A percentile compares a stretch with the other conserved stretches of the same genome.
These are phyloP conservation scores for Percina caprodes DNA, from an alignment of 2,113 vertebrate genomes.

Conservation along the genomic window DNA sequence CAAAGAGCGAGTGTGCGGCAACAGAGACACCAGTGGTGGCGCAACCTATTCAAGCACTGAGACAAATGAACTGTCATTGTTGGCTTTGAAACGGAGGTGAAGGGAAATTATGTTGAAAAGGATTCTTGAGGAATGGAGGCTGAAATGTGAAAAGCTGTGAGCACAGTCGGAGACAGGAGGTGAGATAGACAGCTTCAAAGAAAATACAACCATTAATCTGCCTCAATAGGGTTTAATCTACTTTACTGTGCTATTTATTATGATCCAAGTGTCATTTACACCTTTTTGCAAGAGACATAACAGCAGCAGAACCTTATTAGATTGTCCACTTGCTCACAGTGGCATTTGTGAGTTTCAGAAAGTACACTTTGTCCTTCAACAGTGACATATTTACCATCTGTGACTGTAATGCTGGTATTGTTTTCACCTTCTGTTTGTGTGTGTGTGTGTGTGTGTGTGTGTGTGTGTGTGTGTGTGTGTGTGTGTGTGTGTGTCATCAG, in stretches of 20 bases:
- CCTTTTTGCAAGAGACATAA: not conserved
- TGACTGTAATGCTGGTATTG: too few species aligned
- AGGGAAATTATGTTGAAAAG: constrained; percentile 41
- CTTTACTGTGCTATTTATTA: constrained; percentile 28
- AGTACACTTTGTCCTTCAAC: not conserved
- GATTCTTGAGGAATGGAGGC: constrained; percentile 37
- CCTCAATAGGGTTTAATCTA: not conserved
- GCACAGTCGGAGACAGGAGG: not conserved
- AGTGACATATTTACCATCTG: not conserved
- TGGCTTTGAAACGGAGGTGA: constrained; percentile 56
- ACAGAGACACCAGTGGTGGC: constrained; percentile 26
- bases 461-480: too few species aligned
- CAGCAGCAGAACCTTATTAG: constrained; percentile 13
- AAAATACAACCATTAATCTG: constrained; percentile 6
- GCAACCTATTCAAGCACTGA: constrained; percentile 39
- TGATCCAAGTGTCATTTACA: constrained; percentile 20
- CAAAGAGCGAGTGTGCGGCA: constrained; percentile 20
- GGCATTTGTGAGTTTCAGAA: not conserved
- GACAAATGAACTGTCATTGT: constrained; percentile 69
- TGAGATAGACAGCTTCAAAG: not conserved
- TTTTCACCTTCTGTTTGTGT: too few species aligned
- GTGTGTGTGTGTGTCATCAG: too few species aligned
- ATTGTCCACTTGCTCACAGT: constrained; percentile 10
- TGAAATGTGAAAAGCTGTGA: constrained; percentile 34
- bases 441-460: too few species aligned